Evolutionary conservation across 2,797 vertebrate genomes (phyloP).

Genomic region (Antrozous pallidus): DNA sequence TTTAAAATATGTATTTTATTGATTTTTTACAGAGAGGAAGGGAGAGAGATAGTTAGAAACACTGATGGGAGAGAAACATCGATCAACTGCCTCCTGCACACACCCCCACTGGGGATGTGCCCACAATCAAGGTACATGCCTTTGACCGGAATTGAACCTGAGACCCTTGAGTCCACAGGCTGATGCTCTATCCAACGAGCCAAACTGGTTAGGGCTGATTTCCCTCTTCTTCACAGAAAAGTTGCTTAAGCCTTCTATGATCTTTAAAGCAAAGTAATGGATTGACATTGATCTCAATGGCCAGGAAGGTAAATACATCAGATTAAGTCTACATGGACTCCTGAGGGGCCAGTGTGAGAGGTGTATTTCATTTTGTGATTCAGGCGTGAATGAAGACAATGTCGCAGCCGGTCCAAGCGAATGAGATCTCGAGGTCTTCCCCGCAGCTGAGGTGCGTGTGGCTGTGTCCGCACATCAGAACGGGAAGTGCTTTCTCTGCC

Average conservation of each 20-base stretch:
- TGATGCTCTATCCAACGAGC: no score
- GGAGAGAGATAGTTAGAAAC: no score
- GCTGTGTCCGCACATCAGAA: neutral
- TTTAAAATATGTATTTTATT: no score
- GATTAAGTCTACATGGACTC: no score
- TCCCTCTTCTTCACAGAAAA: neutral
- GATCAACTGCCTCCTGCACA: no score
- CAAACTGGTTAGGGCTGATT: neutral
- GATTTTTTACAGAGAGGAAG: no score
- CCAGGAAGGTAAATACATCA: neutral
- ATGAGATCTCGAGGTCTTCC: fast-evolving
- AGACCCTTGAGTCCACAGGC: no score
- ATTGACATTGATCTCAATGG: neutral
- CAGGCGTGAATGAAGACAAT: no score
- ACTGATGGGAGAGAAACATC: no score
- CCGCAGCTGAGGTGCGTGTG: neutral
- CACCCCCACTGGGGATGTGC: no score
- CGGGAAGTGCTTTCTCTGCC: neutral
- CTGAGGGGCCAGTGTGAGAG: neutral
- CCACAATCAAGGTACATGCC: no score
- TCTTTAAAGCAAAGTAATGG: neutral
- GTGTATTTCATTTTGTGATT: neutral
- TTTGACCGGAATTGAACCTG: no score
- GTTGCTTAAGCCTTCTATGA: neutral
- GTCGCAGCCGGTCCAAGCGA: neutral